Evolutionary conservation across 2,888 invertebrate genomes (phyloP), one percentile per base, ranked within the genome.

Genomic region (Drepana falcataria): DNA sequence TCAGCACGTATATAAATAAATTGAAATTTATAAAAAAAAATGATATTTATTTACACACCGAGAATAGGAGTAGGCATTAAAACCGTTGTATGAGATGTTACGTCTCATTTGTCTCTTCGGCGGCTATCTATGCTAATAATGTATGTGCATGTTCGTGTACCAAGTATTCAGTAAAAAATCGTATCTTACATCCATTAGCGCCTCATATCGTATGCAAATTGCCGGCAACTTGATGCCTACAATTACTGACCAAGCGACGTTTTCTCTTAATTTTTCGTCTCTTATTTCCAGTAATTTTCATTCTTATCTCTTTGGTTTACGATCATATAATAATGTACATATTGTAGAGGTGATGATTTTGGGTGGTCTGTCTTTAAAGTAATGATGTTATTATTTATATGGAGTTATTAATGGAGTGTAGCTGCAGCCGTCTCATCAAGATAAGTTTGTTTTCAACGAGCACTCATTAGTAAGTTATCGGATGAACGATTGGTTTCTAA

Each of bases 351-450:
- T 89, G 89, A 86, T 85, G 89, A 89, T 88, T 89, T 89, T 87
- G 90, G 90, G 90, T 91, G 90, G 90, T 89, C 90, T 73, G 57
- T 58, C 66, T 77, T 73, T 69, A 64, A 78, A 74, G 81, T 81
- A 88, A 86, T 84, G 84, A 89, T 86, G 86, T 86, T 87, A 85
- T 87, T 88, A 88, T 87, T 82, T 83, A 81, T 83, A 82, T 69
- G 65, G 71, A 71, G 73, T 87, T 88, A 88, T 89, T 88, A 88
- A 90, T 90, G 87, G 75, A 79, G 64, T 66, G 72, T 65, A 66
- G 65, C 63, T 67, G 71, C 73, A 81, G 81, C 81, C 81, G 83
- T 82, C 81, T 87, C 85, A 87, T 87, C 87, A 83, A 87, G 87
- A 88, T 88, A 84, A 82, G 84, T 86, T 80, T 83, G 83, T 82